Evolutionary conservation across 2,888 invertebrate species (phyloP), one percentile per base, ranked within the genome.

Genomic region (Drosophila prolongata): DNA sequence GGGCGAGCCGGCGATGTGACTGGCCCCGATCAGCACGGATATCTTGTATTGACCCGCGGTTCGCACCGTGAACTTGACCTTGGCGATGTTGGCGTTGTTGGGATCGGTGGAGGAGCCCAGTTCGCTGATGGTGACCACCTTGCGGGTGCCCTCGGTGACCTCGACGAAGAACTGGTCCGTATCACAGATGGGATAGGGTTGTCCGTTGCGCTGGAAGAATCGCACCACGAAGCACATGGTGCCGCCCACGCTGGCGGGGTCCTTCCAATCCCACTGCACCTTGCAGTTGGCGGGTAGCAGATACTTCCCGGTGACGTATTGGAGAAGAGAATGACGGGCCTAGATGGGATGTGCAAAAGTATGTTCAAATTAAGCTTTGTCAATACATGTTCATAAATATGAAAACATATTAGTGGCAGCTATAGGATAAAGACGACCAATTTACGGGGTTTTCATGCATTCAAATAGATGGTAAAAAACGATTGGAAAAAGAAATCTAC

Each of bases 161-260:
- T 96, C 96, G 78, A 98, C 96, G 85, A 95, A 94, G 79, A 98
- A 95, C 91, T 97, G 96, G 93, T 98, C 98, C 73, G 96, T 96
- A 94, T 97, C 97, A 93, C 97, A 97, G 91, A 98, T 96, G 79
- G 98, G 98, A 94, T 98, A 98, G 77, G 98, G 97, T 91, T 97
- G 97, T 27, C 98, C 97, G 92, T 98, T 98, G 76, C 97, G 95
- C 93, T 98, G 97, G 93, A 95, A 97, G 93, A 98, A 98, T 94
- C 96, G 94, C 80, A 98, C 96, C 64, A 95, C 96, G 93, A 98
- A 98, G 91, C 97, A 96, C 94, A 98, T 96, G 37, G 97, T 97
- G 92, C 96, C 97, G 46, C 98, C 98, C 27, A 98, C 98, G 13
- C 95, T 93, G 87, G 96, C 95, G 16, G 98, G 98, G 92, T 98